Conservation (phyloP, 2,888 invertebrate genomes). For the Tenthredo mesomela region DNA sequence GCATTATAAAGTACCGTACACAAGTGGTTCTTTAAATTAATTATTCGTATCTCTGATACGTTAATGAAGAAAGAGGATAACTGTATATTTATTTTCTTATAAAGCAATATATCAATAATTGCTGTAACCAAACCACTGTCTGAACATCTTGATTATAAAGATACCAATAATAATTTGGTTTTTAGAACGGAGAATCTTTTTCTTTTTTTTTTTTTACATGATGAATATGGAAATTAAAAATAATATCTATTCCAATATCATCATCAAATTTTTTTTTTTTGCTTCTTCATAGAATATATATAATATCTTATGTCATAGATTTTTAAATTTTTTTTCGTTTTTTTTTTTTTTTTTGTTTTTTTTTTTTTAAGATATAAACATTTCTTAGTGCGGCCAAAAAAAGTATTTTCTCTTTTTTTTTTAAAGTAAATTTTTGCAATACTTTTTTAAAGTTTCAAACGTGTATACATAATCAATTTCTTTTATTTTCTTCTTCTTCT, state of each 20-base stretch:
- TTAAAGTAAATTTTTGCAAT: conserved; percentile 49
- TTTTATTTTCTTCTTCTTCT: conserved; percentile 1
- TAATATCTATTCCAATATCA: conserved; percentile 54
- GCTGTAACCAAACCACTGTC: conserved; percentile 42
- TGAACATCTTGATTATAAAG: conserved; percentile 27
- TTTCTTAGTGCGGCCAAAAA: conserved; percentile 15
- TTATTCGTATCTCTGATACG: neutral
- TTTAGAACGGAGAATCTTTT: conserved; percentile 15
- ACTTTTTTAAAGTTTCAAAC: conserved; percentile 28
- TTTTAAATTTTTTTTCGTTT: neutral
- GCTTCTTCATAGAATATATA: neutral
- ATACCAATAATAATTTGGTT: conserved; percentile 28
- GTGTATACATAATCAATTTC: conserved; percentile 1
- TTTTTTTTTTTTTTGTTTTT: neutral
- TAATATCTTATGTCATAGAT: neutral
- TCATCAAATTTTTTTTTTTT: conserved; percentile 50
- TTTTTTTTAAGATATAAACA: conserved; percentile 56
- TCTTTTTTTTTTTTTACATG: conserved; percentile 9
- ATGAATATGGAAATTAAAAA: conserved; percentile 37
- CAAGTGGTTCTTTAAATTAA: neutral
- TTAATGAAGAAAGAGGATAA: neutral
- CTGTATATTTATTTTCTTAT: neutral
- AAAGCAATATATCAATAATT: neutral
- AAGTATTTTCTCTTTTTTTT: neutral
- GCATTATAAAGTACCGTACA: neutral